phyloP scores from a whole-genome alignment of 2,113 vertebrate genomes.

The Podarcis muralis region DNA sequence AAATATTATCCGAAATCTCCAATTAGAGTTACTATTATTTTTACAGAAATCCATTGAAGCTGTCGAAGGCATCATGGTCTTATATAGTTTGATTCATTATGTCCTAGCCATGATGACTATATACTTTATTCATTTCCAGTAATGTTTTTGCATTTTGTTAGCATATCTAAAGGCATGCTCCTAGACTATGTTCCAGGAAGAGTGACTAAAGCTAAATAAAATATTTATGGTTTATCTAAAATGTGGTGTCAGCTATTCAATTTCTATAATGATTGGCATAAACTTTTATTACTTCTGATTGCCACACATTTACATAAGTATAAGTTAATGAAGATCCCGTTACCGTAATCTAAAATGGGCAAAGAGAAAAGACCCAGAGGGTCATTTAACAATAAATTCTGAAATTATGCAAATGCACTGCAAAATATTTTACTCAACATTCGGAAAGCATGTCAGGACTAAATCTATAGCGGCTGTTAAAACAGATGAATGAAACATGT shows the following conservation, averaged over 20 bases:
- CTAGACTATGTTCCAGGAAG: slow-evolving; percentile 15
- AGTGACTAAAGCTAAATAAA: slow-evolving; percentile 5
- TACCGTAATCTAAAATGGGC: slow-evolving; percentile 5
- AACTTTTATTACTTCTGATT: slow-evolving; percentile 18
- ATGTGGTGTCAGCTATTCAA: neutral
- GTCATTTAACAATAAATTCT: neutral
- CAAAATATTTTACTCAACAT: slow-evolving; percentile 2
- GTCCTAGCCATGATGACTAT: neutral
- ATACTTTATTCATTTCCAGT: slow-evolving; percentile 2
- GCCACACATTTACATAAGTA: neutral
- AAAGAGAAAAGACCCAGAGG: slow-evolving; percentile 3
- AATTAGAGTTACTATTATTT: slow-evolving; percentile 16
- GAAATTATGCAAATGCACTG: neutral
- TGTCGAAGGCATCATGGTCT: slow-evolving; percentile 5
- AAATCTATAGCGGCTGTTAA: neutral
- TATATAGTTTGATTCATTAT: neutral
- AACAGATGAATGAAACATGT: neutral
- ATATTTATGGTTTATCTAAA: slow-evolving; percentile 13
- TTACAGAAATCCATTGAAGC: neutral
- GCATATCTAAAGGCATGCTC: neutral
- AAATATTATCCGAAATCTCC: neutral
- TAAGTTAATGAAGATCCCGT: neutral
- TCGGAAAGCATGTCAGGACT: neutral
- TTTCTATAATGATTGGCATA: slow-evolving; percentile 10
- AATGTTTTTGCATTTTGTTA: slow-evolving; percentile 2